phyloP scores from a whole-genome alignment of 2,113 vertebrate genomes.

The Sinocyclocheilus anshuiensis region DNA sequence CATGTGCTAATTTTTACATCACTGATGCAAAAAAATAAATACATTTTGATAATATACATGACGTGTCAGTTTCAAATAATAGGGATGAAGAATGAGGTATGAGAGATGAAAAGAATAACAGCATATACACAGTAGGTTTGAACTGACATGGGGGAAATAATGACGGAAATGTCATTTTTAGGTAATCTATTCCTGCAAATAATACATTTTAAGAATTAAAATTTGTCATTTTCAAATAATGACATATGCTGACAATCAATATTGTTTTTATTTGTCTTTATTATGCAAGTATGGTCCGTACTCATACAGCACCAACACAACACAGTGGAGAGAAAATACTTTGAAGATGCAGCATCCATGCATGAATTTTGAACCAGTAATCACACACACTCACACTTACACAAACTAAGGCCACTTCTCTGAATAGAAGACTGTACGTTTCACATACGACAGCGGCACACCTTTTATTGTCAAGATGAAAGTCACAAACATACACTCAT shows the following conservation, averaged over 20 bases:
- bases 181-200: neutral
- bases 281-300: slow-evolving; percentile 9
- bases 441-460: slow-evolving; percentile 55
- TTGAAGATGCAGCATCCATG: slow-evolving; percentile 13
- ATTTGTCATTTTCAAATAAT: neutral
- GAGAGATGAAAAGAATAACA: neutral
- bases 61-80: neutral
- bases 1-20: neutral
- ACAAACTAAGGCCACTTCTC: slow-evolving; percentile 65
- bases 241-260: neutral
- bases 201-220: neutral
- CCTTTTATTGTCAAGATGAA: neutral
- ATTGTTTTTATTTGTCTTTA: slow-evolving; percentile 4
- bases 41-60: no score
- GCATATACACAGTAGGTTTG: neutral
- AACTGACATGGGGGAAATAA: neutral
- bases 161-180: neutral
- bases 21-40: neutral
- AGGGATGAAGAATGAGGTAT: neutral
- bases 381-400: slow-evolving; percentile 5
- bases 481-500: neutral
- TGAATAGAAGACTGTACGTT: slow-evolving; percentile 54
- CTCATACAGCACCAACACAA: neutral
- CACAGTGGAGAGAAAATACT: slow-evolving; percentile 9
- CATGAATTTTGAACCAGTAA: neutral